phyloP scores from a whole-genome alignment of 2,797 vertebrate genomes.

The Cirrhinus molitorella region DNA sequence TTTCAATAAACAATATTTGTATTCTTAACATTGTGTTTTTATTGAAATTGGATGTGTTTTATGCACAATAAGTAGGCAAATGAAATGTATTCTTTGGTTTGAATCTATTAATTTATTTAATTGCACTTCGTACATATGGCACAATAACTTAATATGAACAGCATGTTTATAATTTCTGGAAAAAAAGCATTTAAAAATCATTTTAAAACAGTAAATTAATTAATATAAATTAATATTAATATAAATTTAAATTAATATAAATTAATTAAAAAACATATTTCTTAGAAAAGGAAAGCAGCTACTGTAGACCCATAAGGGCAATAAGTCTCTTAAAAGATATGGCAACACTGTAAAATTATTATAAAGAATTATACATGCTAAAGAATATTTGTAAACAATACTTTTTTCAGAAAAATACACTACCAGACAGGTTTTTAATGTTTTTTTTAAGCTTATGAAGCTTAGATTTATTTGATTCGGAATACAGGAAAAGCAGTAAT shows the following conservation, averaged over 20 bases:
- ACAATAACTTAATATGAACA: background rate
- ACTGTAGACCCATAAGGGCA: background rate
- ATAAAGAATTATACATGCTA: background rate
- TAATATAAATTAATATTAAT: too few species aligned
- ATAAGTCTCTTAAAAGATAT: background rate
- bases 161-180: background rate
- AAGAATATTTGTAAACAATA: background rate
- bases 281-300: too few species aligned
- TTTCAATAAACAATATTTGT: conserved; percentile 67
- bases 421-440: too few species aligned
- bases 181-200: background rate
- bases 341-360: background rate
- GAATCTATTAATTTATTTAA: background rate
- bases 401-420: too few species aligned
- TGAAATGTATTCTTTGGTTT: background rate
- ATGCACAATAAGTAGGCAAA: background rate
- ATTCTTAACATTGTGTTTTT: background rate
- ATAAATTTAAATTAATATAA: too few species aligned
- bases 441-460: too few species aligned
- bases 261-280: too few species aligned
- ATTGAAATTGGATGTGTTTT: background rate
- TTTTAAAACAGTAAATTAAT: too few species aligned
- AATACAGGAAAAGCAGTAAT: too few species aligned
- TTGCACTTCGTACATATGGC: background rate
- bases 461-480: too few species aligned